Evolutionary conservation across 2,113 vertebrate species (phyloP), one percentile per base, ranked within the genome.

Genomic region (Oreochromis niloticus): DNA sequence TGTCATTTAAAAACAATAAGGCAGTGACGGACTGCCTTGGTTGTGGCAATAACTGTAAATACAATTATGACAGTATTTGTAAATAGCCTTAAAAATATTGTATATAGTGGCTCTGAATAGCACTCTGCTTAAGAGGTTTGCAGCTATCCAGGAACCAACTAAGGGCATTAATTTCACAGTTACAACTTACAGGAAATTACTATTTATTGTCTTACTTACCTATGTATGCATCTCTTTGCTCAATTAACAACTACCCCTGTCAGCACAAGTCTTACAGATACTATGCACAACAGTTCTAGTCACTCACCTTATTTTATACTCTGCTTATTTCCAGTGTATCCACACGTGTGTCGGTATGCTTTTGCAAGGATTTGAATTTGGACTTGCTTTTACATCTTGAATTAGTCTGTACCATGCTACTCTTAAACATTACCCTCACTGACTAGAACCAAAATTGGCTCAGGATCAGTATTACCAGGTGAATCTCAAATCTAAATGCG

Each of bases 281-380:
- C 95, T 95, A 95, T 95, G 95, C 95, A 95, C 92, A 94, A 91
- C 89, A 86, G 88, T 85, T 95, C 83, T 91, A 89, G 92, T 93
- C 90, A 86, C 80, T 87, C 41, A 66, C 81, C 82, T 85, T 89
- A 73, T 85, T 91, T 93, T 93, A 9, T 87, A 85, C 80, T 82
- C 63, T 0, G 80, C 86, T 84, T 79, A 56, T 63, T 59, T 85
- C 71, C 71, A 90, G 56, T 32, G 30, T 84, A 83, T 59, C 83
- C 84, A 39, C 85, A 81, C 4, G 17, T 17, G 5, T 68, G 34
- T 89, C 57, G 2, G 22, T 55, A 68, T 92, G 87, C 73, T 85
- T 93, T 82, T 81, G 63, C 61, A 63, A 88, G 80, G 7, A 86
- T 89, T 86, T 73, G 10, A 82, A 82, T 83, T 61, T 66, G 79